Percentiles rank a stretch among this genome's conserved stretches.
phyloP scores from a whole-genome alignment of 1,140 invertebrate genomes.

The Akabosia matsudoensis region DNA sequence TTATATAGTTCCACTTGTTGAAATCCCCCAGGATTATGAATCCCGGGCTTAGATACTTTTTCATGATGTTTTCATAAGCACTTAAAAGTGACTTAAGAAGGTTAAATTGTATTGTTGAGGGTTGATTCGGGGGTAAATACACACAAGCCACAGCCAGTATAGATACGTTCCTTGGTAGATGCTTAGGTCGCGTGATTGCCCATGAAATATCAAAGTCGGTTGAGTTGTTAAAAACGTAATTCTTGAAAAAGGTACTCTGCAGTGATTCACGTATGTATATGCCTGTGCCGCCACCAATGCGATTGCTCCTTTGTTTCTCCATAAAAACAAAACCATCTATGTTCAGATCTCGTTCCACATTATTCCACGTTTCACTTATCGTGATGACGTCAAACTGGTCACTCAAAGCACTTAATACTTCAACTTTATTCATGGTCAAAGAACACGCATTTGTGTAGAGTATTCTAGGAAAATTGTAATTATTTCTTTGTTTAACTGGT shows the following conservation, averaged over 20 bases:
- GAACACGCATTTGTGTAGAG: slow-evolving; percentile 11
- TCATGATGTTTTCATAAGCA: background rate
- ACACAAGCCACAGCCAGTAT: background rate
- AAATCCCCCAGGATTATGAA: background rate
- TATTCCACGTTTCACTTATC: background rate
- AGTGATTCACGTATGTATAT: background rate
- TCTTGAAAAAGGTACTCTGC: background rate
- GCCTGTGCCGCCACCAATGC: background rate
- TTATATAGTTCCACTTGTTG: background rate
- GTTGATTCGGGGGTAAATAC: background rate
- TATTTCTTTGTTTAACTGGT: background rate
- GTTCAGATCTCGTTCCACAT: background rate
- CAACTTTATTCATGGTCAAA: background rate
- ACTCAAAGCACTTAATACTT: background rate
- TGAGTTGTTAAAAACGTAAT: background rate
- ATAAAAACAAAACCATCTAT: background rate
- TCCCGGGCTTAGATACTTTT: background rate
- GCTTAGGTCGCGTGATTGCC: background rate
- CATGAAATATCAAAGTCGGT: background rate
- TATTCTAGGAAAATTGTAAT: background rate
- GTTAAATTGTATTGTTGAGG: background rate
- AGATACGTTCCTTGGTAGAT: background rate
- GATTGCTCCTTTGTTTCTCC: background rate
- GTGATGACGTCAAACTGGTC: background rate
- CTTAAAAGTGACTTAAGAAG: background rate